Conservation (phyloP, 2,888 invertebrate species). For the Platycnemis pennipes region DNA sequence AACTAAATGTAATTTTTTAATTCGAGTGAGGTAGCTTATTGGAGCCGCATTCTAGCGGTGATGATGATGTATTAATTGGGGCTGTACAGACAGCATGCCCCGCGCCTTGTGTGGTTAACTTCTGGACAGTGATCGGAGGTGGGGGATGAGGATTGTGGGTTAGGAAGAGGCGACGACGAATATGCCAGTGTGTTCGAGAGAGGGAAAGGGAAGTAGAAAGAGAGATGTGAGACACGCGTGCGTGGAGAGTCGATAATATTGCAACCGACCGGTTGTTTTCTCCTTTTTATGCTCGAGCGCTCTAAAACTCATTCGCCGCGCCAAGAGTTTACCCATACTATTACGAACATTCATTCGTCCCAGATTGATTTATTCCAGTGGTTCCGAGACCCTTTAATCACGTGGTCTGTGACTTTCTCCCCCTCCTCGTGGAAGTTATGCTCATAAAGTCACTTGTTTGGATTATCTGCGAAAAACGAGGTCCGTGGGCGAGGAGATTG, state of each 20-base stretch:
- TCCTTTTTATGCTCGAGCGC: background rate
- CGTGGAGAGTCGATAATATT: background rate
- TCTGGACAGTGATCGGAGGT: background rate
- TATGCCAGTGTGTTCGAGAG: background rate
- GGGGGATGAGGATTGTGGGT: background rate
- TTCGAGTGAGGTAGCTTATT: background rate
- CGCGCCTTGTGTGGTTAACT: background rate
- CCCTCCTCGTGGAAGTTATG: no score
- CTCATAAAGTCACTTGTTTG: no score
- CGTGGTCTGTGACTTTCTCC: no score
- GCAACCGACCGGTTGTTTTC: background rate
- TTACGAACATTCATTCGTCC: background rate
- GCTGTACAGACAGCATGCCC: background rate
- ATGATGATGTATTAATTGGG: slow-evolving; percentile 15
- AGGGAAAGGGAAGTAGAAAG: background rate
- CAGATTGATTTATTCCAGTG: slow-evolving; percentile 23
- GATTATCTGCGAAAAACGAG: no score
- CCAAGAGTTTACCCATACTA: background rate
- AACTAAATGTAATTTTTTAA: background rate
- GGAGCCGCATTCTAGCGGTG: background rate
- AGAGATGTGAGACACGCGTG: background rate
- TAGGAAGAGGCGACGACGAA: background rate
- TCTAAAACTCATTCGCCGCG: background rate
- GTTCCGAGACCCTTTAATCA: background rate
- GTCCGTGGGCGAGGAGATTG: background rate